phyloP scores from a whole-genome alignment of 2,888 invertebrate species.

The Synergus japonicus region DNA sequence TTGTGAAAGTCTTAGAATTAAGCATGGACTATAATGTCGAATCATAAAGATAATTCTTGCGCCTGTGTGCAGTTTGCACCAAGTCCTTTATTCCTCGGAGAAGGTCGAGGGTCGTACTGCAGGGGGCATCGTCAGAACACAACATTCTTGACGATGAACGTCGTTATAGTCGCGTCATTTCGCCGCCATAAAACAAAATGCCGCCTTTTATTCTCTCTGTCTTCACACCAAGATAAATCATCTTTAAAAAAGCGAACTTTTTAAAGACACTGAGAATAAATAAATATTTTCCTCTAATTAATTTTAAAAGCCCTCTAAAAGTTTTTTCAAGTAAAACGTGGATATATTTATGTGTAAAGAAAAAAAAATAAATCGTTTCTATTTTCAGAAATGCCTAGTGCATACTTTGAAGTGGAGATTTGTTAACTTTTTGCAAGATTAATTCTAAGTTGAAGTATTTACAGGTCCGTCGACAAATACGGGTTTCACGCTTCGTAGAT shows the following conservation, averaged over 20 bases:
- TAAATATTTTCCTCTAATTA: neutral
- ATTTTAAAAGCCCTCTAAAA: no score
- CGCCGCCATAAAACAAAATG: slow-evolving; percentile 37
- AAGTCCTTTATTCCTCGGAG: slow-evolving; percentile 32
- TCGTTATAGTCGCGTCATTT: slow-evolving; percentile 30
- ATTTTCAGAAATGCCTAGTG: neutral
- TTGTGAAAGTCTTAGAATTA: slow-evolving; percentile 19
- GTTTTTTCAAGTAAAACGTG: no score
- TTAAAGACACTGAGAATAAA: neutral
- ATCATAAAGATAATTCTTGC: slow-evolving; percentile 29
- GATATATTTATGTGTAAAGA: no score
- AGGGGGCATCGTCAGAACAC: slow-evolving; percentile 37
- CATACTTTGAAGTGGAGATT: neutral
- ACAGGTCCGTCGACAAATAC: slow-evolving; percentile 23
- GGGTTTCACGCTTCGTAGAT: slow-evolving; percentile 22
- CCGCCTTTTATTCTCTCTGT: slow-evolving; percentile 28
- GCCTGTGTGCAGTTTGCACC: slow-evolving; percentile 13
- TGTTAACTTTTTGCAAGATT: neutral
- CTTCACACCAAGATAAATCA: neutral
- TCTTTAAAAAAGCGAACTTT: neutral
- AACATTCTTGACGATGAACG: slow-evolving; percentile 36
- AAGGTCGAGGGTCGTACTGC: slow-evolving; percentile 39
- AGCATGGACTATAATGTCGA: slow-evolving; percentile 26
- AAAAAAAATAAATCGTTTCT: neutral
- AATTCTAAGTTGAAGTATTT: slow-evolving; percentile 2